Percentiles rank a stretch among this genome's conserved stretches.
phyloP scores from a whole-genome alignment of 2,113 vertebrate species.

The Abramis brama region DNA sequence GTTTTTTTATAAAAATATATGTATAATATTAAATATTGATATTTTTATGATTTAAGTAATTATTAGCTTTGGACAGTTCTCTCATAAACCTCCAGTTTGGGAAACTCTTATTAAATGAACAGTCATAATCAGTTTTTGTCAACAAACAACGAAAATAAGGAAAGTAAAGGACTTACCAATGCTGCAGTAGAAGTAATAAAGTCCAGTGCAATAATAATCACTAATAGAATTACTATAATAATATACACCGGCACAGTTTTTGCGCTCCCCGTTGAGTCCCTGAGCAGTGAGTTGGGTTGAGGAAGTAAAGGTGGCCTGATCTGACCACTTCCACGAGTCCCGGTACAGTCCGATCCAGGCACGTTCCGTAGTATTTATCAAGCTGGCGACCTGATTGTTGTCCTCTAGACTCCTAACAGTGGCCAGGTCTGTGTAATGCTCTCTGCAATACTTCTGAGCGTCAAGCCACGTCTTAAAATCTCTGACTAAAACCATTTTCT shows the following conservation, averaged over 20 bases:
- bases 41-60: no score
- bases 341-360: background rate
- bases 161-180: background rate
- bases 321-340: background rate
- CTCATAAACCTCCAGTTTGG: no score
- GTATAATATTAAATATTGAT: no score
- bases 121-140: background rate
- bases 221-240: background rate
- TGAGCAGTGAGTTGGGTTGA: background rate
- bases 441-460: conserved; percentile 10
- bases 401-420: background rate
- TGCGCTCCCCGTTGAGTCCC: rapidly evolving
- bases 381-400: background rate
- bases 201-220: rapidly evolving
- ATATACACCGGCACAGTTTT: background rate
- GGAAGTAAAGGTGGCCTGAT: background rate
- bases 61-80: no score
- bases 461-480: background rate
- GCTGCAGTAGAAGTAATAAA: background rate
- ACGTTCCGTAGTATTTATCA: rapidly evolving
- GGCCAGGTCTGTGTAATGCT: background rate
- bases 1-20: no score
- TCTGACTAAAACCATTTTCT: background rate
- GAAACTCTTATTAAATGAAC: background rate
- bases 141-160: background rate